Evolutionary conservation across 2,113 vertebrate species (phyloP), one percentile per base, ranked within the genome.

Genomic region (Rhynchopsitta pachyrhyncha): DNA sequence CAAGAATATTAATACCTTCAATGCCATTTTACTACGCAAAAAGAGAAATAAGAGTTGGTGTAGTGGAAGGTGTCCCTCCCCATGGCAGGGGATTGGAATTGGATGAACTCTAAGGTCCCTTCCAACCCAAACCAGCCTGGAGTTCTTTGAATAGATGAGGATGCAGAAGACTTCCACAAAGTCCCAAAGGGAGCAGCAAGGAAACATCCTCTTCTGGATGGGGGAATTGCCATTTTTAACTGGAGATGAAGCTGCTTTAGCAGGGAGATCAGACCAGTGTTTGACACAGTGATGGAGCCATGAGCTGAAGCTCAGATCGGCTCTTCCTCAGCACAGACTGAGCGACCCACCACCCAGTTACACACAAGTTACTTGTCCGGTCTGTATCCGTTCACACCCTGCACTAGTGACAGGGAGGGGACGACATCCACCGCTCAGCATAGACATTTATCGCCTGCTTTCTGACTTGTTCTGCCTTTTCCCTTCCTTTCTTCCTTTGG

Each of bases 191-290:
- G 68, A 31, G 41, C 47, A 53, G 33, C 14, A 17, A 75, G 39
- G 24, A 71, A 80, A 63, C 4, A 7, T 19, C 66, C 28, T 52
- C n/a, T 49, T 41, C 52, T 0, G 20, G 37, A 8, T 13, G 41
- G 3, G 44, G 60, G 52, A 83, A n/a, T 13, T 25, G n/a, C 27
- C 2, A 3, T 25, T 23, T 76, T 82, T 55, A 29, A 42, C n/a
- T 18, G 16, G 41, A 42, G 39, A 14, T 29, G 35, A 76, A 52
- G 17, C 8, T 68, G 31, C 23, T 31, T 39, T 23, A 84, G 28
- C 0, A 1, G 37, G 41, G 63, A 85, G 31, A 50, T 33, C 19
- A 52, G 31, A 12, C 1, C 1, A 0, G 9, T 12, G 25, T 55
- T 68, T 52, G 52, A 15, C 1, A 42, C 70, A 59, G 41, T 64